phyloP scores from a whole-genome alignment of 2,888 invertebrate species.

The Vandiemenella viatica region DNA sequence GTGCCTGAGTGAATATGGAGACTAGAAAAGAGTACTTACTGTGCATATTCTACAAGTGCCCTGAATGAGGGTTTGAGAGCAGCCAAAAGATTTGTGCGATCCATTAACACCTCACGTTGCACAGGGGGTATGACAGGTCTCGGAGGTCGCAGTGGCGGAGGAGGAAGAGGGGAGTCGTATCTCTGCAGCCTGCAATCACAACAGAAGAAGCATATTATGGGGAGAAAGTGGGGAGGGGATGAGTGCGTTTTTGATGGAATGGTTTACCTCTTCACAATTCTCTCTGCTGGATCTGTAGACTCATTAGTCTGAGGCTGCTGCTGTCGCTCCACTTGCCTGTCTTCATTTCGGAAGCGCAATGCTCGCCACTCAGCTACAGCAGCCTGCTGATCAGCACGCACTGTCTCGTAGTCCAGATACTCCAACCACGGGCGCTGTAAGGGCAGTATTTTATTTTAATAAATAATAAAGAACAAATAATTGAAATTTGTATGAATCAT shows the following conservation, averaged over 20 bases:
- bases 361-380: constrained; percentile 39
- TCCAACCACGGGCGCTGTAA: constrained; percentile 48
- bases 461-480: background rate
- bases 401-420: constrained; percentile 40
- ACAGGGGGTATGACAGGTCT: constrained; percentile 32
- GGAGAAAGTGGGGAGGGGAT: too few relatives aligned
- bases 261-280: constrained; percentile 35
- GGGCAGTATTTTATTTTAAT: background rate
- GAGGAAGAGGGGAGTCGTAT: constrained; percentile 43
- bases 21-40: too few relatives aligned
- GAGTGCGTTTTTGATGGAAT: too few relatives aligned
- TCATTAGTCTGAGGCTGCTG: constrained; percentile 20
- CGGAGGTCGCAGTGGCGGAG: constrained; percentile 36
- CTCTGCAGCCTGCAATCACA: constrained; percentile 34
- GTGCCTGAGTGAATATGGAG: too few relatives aligned
- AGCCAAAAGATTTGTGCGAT: constrained; percentile 29
- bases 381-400: constrained; percentile 36
- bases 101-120: constrained; percentile 27
- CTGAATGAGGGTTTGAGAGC: constrained; percentile 32
- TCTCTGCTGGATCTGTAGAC: constrained; percentile 33
- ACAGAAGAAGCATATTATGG: background rate
- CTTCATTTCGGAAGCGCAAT: constrained; percentile 31
- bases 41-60: constrained; percentile 31
- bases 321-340: constrained; percentile 1
- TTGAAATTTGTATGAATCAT: too few relatives aligned